phyloP scores from a whole-genome alignment of 2,797 vertebrate genomes.

The Sebastes hubbsi region DNA sequence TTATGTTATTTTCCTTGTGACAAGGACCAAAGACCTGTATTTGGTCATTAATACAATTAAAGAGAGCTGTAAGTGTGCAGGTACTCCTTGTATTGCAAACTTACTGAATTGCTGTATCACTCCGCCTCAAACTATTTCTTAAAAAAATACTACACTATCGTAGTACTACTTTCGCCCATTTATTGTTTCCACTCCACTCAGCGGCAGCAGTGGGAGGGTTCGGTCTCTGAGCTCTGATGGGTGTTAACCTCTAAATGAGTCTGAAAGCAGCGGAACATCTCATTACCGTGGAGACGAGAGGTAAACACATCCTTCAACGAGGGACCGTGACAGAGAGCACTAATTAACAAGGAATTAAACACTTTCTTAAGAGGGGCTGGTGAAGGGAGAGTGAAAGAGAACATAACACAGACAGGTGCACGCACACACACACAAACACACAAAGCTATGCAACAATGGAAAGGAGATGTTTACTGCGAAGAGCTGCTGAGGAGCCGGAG shows the following conservation, averaged over 20 bases:
- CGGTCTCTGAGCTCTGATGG: constrained; percentile 34
- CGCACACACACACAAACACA: background rate
- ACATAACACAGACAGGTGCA: background rate
- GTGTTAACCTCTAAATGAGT: constrained; percentile 63
- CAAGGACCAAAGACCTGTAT: background rate
- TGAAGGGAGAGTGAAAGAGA: background rate
- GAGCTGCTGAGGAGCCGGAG: background rate
- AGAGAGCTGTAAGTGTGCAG: background rate
- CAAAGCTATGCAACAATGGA: background rate
- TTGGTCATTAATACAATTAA: background rate
- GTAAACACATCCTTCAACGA: constrained; percentile 62
- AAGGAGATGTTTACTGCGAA: background rate
- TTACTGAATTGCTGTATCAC: background rate
- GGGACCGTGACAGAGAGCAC: constrained; percentile 49
- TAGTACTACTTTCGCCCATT: background rate
- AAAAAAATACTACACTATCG: background rate
- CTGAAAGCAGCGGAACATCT: constrained; percentile 57
- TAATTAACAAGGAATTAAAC: constrained; percentile 69
- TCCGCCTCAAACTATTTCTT: background rate
- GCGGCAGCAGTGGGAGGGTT: constrained; percentile 3
- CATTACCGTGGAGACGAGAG: constrained; percentile 63
- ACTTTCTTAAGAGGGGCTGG: constrained; percentile 45
- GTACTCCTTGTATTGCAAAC: background rate
- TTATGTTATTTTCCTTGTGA: background rate
- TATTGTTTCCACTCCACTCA: background rate